Base-by-base conservation (phyloP, 1,140 invertebrate genomes). In the Neodiprion pinetum region DNA sequence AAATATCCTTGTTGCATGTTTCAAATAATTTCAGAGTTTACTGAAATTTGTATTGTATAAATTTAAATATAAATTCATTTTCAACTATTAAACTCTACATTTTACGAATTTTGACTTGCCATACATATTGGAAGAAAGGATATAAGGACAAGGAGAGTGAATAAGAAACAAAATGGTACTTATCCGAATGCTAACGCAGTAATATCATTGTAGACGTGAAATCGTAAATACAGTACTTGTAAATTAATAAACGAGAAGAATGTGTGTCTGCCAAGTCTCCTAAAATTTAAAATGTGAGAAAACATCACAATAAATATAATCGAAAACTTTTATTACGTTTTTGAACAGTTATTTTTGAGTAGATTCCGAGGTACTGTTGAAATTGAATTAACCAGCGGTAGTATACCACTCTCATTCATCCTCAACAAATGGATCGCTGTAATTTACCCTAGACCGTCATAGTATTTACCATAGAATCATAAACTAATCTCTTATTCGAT, bases 21-120 rank as follows among this genome's bases (percentile, higher is more conserved):
- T 87, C 80, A 81, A 78, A 83, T 85, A 84, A 82, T 83, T 85
- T 85, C 80, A 82, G 81, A 85, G 80, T 85, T 84, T 85, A 85
- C 78, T 61, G 77, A 85, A 84, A 79, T 81, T 84, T 85, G 75
- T 78, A 77, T 81, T 82, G 82, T 80, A 77, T 85, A 84, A 83
- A 84, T 86, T 85, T 79, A 79, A 84, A 80, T 84, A 84, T 78
- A 81, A 80, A 82, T 81, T 80, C 79, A 78, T 82, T 82, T 79
- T 80, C 80, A 82, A 84, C 80, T 83, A 81, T 40, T 50, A 49
- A 71, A 61, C 53, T 61, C 8, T 61, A 61, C 53, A 17, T 61
- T 61, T 61, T 9, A 61, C n/a, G 53, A 61, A 61, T 61, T 61
- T 61, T 61, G 11, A 61, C 53, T 61, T 61, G 7, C 53, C 11